Conservation (phyloP, 2,797 vertebrate genomes). For the Scomberomorus guttatus region DNA sequence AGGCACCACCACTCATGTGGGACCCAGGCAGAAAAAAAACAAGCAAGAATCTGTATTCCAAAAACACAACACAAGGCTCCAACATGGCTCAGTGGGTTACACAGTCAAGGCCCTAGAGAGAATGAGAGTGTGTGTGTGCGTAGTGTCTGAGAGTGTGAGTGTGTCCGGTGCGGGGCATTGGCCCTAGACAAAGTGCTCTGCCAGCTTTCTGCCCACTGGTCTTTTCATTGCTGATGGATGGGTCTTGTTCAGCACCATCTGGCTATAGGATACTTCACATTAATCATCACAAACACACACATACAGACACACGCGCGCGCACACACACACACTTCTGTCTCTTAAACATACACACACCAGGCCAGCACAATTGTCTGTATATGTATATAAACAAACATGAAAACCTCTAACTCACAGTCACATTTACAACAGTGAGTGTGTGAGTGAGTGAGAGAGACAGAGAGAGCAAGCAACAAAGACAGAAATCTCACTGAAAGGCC, state of each 20-base stretch:
- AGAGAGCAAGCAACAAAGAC: conserved; percentile 11
- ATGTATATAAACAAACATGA: conserved; percentile 32
- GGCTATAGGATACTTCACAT: conserved; percentile 83
- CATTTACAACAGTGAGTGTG: neutral
- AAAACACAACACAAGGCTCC: conserved; percentile 57
- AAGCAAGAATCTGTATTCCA: conserved; percentile 35
- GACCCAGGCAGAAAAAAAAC: conserved; percentile 27
- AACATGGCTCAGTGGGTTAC: conserved; percentile 61
- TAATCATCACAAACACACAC: conserved; percentile 79
- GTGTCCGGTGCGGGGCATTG: conserved; percentile 72
- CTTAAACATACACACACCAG: conserved; percentile 51
- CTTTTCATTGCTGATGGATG: conserved; percentile 85
- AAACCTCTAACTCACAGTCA: conserved; percentile 19
- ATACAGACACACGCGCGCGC: conserved; percentile 23
- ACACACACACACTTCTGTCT: conserved; percentile 25
- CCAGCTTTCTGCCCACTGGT: conserved; percentile 83
- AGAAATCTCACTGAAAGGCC: conserved; percentile 15
- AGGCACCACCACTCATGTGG: conserved; percentile 32
- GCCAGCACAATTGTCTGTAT: conserved; percentile 48
- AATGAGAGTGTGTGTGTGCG: conserved; percentile 20
- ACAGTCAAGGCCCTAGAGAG: conserved; percentile 53
- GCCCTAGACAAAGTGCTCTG: conserved; percentile 81
- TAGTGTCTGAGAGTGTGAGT: conserved; percentile 37
- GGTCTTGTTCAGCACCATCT: conserved; percentile 83
- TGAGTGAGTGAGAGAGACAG: conserved; percentile 8